phyloP scores from a whole-genome alignment of 1,140 invertebrate genomes.

The Ceratina japonica region DNA sequence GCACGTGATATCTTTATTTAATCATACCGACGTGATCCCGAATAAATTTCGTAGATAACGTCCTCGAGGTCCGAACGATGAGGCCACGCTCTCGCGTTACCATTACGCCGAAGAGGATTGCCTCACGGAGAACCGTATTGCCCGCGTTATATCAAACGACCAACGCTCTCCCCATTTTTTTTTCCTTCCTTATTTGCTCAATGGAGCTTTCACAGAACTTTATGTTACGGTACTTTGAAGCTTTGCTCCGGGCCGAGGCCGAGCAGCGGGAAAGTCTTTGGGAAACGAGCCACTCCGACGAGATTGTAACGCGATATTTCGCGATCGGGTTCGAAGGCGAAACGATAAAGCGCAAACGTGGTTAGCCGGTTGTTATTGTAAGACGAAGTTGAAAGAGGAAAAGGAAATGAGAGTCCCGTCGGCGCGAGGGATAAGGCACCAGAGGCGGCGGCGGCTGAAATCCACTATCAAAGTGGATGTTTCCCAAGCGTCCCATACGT shows the following conservation, averaged over 20 bases:
- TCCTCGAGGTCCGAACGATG: neutral
- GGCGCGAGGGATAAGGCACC: conserved; percentile 4
- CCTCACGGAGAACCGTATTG: neutral
- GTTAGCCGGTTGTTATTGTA: conserved; percentile 50
- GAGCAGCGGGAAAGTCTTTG: neutral
- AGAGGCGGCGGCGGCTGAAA: conserved; percentile 48
- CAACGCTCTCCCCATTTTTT: neutral
- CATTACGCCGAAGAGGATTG: conserved; percentile 16
- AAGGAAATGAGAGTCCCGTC: neutral
- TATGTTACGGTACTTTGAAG: neutral
- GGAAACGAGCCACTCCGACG: neutral
- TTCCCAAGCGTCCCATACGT: conserved; percentile 67
- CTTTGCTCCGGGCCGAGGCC: neutral
- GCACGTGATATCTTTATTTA: conserved; percentile 64
- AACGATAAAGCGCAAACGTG: conserved; percentile 30
- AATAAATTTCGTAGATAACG: conserved; percentile 51
- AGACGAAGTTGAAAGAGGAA: conserved; percentile 20
- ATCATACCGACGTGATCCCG: conserved; percentile 49
- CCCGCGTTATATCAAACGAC: neutral
- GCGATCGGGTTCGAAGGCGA: conserved; percentile 10
- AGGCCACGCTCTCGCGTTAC: neutral
- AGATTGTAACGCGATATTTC: conserved; percentile 16
- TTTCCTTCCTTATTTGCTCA: neutral
- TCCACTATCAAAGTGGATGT: conserved; percentile 67
- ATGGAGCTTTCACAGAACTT: neutral